A percentile compares a stretch with the other conserved stretches of the same genome.
Evolutionary conservation across 2,797 vertebrate genomes (phyloP).

Genomic region (Trachurus trachurus): DNA sequence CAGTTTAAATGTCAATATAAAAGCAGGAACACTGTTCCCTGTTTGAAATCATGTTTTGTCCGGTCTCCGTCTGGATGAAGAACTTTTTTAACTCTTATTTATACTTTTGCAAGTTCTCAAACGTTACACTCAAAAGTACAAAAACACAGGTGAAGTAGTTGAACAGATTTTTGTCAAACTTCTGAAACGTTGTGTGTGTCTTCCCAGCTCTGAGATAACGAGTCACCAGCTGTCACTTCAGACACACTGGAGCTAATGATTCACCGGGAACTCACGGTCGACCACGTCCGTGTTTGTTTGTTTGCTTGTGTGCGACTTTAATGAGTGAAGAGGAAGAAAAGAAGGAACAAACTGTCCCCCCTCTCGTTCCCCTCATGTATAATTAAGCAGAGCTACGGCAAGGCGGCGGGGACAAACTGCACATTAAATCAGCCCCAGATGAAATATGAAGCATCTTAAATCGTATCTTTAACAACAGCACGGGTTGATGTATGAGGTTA

Average conservation of each 20-base stretch:
- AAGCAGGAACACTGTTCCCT: not conserved
- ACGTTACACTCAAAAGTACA: too few species aligned
- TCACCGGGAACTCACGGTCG: not conserved
- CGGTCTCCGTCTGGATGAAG: too few species aligned
- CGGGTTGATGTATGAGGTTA: constrained; percentile 51
- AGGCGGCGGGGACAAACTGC: constrained; percentile 17
- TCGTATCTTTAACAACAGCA: constrained; percentile 34
- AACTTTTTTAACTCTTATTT: too few species aligned
- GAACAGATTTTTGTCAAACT: too few species aligned
- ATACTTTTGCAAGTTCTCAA: too few species aligned
- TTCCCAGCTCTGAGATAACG: not conserved
- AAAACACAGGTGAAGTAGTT: too few species aligned
- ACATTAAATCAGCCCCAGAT: constrained; percentile 14
- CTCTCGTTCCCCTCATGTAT: not conserved
- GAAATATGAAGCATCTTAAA: constrained; percentile 43
- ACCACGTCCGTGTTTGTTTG: not conserved
- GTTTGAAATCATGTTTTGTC: too few species aligned
- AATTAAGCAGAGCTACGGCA: constrained; percentile 18
- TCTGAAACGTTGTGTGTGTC: constrained; percentile 2
- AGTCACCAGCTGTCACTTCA: not conserved
- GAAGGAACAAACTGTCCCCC: not conserved
- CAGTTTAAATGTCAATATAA: constrained; percentile 1
- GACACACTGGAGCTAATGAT: not conserved
- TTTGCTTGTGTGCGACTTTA: not conserved
- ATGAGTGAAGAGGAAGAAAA: not conserved